A percentile compares a stretch with the other conserved stretches of the same genome.
phyloP scores from a whole-genome alignment of 2,888 invertebrate species.

The Andrena camellia region DNA sequence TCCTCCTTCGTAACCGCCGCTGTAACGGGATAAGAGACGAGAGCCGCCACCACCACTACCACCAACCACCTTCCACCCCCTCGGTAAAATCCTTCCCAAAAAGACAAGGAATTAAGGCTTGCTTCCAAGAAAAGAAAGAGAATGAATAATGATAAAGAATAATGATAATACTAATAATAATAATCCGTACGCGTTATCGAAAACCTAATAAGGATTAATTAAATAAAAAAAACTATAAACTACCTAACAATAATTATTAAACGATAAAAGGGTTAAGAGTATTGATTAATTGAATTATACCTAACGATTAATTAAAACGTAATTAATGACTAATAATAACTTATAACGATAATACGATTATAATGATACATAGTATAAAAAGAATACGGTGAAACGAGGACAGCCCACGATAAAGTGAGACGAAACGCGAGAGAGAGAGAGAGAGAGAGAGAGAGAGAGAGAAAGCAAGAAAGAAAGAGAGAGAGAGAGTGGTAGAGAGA shows the following conservation, averaged over 20 bases:
- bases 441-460: constrained; percentile 60
- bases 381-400: constrained; percentile 76
- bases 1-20: constrained; percentile 63
- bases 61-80: constrained; percentile 61
- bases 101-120: constrained; percentile 77
- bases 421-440: neutral
- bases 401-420: constrained; percentile 71
- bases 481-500: constrained; percentile 69
- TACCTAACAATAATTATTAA: constrained; percentile 84
- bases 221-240: constrained; percentile 79
- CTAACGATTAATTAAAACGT: constrained; percentile 79
- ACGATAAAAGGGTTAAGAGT: constrained; percentile 82
- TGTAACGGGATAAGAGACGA: constrained; percentile 48
- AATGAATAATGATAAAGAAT: constrained; percentile 38
- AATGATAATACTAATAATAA: constrained; percentile 49
- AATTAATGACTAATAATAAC: constrained; percentile 78
- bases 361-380: constrained; percentile 75
- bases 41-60: constrained; percentile 47
- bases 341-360: constrained; percentile 79
- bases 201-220: constrained; percentile 74
- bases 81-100: constrained; percentile 65
- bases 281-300: constrained; percentile 83
- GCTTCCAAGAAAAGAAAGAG: constrained; percentile 77
- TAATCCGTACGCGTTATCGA: constrained; percentile 82
- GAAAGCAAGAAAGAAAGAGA: constrained; percentile 14